These are phyloP conservation scores for Beris chalybata DNA, from an alignment of 2,888 invertebrate genomes.

Conservation along the genomic window DNA sequence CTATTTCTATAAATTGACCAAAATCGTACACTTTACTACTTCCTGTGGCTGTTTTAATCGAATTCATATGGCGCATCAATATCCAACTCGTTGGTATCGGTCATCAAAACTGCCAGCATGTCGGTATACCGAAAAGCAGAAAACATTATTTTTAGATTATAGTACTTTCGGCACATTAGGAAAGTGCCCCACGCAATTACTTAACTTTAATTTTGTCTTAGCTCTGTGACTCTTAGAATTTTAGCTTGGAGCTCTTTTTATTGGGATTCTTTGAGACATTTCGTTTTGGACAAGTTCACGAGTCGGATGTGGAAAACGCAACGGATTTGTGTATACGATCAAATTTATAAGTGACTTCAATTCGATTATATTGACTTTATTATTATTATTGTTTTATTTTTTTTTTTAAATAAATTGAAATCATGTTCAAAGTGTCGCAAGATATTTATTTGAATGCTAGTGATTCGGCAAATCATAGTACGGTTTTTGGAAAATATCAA, in stretches of 20 bases:
- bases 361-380: too few species aligned
- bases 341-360: too few species aligned
- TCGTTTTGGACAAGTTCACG: conserved; percentile 12
- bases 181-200: conserved; percentile 29
- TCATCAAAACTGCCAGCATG: too few species aligned
- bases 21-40: too few species aligned
- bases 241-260: conserved; percentile 5
- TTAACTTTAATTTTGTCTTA: conserved; percentile 1
- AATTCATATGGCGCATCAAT: too few species aligned
- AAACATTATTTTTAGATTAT: conserved; percentile 25
- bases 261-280: conserved; percentile 16
- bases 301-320: background rate
- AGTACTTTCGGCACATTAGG: conserved; percentile 3
- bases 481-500: conserved; percentile 32
- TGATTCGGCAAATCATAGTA: conserved; percentile 21
- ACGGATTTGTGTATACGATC: too few species aligned
- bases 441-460: conserved; percentile 51
- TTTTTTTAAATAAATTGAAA: background rate
- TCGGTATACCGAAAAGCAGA: too few species aligned
- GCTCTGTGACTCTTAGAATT: background rate
- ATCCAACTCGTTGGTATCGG: too few species aligned
- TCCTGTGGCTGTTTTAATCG: too few species aligned
- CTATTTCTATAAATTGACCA: too few species aligned
- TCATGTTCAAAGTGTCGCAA: conserved; percentile 55
- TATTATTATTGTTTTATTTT: background rate